phyloP scores from a whole-genome alignment of 2,113 vertebrate species.

The Hyperopisus bebe region DNA sequence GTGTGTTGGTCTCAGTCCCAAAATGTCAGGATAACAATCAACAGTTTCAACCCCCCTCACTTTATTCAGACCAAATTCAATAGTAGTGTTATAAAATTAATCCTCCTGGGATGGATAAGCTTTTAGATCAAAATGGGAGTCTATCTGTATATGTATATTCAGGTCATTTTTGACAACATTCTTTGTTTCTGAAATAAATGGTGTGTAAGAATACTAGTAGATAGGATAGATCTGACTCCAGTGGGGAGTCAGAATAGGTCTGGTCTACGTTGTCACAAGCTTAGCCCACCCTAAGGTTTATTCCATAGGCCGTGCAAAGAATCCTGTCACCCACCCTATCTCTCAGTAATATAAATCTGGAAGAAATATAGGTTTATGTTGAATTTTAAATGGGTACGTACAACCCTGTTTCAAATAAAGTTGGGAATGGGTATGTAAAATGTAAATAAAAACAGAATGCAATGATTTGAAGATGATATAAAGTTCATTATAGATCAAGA shows the following conservation, averaged over 20 bases:
- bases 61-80: not conserved
- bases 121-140: not conserved
- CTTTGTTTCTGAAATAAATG: not conserved
- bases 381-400: not conserved
- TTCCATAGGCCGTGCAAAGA: not conserved
- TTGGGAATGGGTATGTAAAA: not conserved
- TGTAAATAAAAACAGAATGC: not conserved
- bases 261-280: not conserved
- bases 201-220: not conserved
- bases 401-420: not conserved
- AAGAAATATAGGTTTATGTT: not conserved
- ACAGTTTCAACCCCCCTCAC: not conserved
- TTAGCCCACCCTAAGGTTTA: not conserved
- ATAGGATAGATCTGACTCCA: not conserved
- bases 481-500: not conserved
- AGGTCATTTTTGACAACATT: not conserved
- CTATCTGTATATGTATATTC: not conserved
- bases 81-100: not conserved
- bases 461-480: not conserved
- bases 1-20: not conserved
- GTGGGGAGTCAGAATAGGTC: not conserved
- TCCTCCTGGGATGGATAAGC: not conserved
- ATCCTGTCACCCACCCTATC: not conserved
- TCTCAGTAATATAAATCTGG: not conserved
- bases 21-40: not conserved